Evolutionary conservation across 2,113 vertebrate genomes (phyloP), one percentile per base, ranked within the genome.

Genomic region (Geothlypis trichas): DNA sequence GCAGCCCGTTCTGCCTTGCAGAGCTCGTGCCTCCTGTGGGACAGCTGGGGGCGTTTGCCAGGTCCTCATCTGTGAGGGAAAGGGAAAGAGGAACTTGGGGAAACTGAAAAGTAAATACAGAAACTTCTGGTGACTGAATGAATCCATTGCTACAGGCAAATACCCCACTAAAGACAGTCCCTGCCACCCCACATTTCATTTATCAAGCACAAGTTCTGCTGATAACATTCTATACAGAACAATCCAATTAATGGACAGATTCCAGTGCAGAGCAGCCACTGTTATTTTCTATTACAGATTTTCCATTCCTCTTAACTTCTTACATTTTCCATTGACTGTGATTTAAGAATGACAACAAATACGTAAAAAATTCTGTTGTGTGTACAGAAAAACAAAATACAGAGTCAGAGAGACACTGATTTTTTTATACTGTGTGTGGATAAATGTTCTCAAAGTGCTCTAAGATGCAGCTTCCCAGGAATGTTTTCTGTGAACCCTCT

Each of bases 1-100:
- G 57, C 5, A 75, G 15, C 41, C 22, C 1, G 1, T 19, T 26
- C 57, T 58, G 16, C 52, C 21, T 23, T 31, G 24, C 19, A 4
- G 11, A 30, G 21, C 5, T 2, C 35, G 0, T 2, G 17, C 10
- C 1, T 39, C 41, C 33, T 82, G 10, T 5, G 21, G 14, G 22
- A 31, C 15, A 11, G 47, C 4, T 9, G 1, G 2, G 39, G 35
- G 15, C 1, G 6, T 7, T 24, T 44, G 8, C 44, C 58, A 23
- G 21, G 5, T 14, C 30, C 49, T 44, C 51, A 19, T 6, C 47
- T 90, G 26, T 47, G 33, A 17, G 61, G 26, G 39, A 59, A 84
- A 68, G 44, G 14, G 35, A 11, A 39, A 58, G 7, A 26, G 47
- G 11, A 46, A 27, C 9, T 44, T 42, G n/a, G 30, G 52, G 51